Conservation (phyloP, 1,140 invertebrate species). For the Drosophila pruinosa region DNA sequence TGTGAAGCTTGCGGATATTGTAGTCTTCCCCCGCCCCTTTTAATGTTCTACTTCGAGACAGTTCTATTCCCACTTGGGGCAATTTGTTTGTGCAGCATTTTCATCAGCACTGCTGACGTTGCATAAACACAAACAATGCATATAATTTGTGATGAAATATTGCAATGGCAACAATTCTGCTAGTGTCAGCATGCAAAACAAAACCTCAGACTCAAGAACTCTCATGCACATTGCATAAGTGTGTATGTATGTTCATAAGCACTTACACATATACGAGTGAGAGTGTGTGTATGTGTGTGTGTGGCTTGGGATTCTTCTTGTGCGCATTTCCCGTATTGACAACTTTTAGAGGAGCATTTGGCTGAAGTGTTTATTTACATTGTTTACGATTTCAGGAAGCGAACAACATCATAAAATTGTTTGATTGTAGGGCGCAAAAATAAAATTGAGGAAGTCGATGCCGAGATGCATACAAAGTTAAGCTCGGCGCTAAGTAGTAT, state of each 20-base stretch:
- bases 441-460: conserved; percentile 43
- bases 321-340: conserved; percentile 21
- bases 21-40: background rate
- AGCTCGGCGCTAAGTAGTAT: conserved; percentile 17
- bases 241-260: background rate
- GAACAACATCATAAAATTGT: conserved; percentile 44
- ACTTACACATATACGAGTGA: no score
- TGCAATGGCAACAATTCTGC: conserved; percentile 20
- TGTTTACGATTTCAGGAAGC: conserved; percentile 59
- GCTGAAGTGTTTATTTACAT: conserved; percentile 63
- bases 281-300: background rate
- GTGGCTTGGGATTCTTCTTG: background rate
- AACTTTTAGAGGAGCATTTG: conserved; percentile 12
- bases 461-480: background rate
- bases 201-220: background rate
- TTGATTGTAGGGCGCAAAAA: conserved; percentile 34
- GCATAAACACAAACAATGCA: conserved; percentile 41
- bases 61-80: conserved; percentile 1
- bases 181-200: conserved; percentile 15
- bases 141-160: conserved; percentile 31
- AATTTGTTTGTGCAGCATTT: conserved; percentile 15
- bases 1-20: conserved; percentile 16
- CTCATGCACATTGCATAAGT: background rate
- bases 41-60: background rate
- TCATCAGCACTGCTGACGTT: conserved; percentile 19